Conservation (phyloP, 2,797 vertebrate species). For the Sorex maritimensis region DNA sequence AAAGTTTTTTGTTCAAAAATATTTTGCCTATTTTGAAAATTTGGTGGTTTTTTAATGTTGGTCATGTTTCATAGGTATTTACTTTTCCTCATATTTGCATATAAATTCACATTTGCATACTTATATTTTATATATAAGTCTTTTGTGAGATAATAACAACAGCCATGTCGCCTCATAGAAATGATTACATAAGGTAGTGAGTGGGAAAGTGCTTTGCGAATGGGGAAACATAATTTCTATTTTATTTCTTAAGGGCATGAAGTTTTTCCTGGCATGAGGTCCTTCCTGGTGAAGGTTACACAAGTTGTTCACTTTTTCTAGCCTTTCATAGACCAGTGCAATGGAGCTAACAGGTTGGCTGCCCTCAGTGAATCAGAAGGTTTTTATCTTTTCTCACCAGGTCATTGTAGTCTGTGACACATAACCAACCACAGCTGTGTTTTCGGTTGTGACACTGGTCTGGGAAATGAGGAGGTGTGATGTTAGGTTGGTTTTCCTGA, state of each 20-base stretch:
- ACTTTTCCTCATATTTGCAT: neutral
- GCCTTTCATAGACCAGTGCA: neutral
- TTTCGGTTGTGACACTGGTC: constrained; percentile 56
- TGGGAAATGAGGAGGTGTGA: neutral
- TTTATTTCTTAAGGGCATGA: neutral
- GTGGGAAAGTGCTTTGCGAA: neutral
- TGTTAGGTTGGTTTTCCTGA: constrained; percentile 50
- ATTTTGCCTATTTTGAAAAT: constrained; percentile 21
- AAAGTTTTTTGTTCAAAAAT: neutral
- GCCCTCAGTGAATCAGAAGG: neutral
- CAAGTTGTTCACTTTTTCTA: neutral
- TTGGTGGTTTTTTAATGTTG: neutral
- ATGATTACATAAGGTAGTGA: neutral
- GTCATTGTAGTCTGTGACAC: constrained; percentile 68
- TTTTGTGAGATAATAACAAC: constrained; percentile 1
- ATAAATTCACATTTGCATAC: neutral
- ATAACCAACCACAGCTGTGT: neutral
- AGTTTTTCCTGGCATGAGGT: neutral
- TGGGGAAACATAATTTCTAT: neutral
- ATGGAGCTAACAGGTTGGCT: neutral
- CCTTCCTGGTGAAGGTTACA: constrained; percentile 9
- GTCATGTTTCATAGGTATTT: neutral
- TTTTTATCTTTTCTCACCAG: constrained; percentile 39
- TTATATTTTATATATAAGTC: constrained; percentile 15
- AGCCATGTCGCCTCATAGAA: neutral